Evolutionary conservation across 2,113 vertebrate genomes (phyloP), one percentile per base, ranked within the genome.

Genomic region (Athene noctua): DNA sequence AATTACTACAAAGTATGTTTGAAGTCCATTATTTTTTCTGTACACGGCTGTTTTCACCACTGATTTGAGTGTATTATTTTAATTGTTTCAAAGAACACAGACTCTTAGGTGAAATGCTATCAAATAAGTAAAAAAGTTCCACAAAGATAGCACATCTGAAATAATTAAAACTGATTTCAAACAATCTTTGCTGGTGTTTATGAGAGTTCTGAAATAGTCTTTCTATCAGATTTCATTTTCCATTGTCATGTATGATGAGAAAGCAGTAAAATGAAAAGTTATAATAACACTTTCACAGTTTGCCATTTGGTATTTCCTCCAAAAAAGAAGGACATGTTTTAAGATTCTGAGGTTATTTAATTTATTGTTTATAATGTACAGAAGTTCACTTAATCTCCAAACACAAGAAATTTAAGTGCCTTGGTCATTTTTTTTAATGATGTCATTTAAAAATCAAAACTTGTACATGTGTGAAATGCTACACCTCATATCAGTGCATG

Each of bases 171-270:
- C 15, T 36, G 52, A 86, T 87, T 93, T 96, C 92, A 95, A 70
- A 65, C 22, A 77, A 29, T 27, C 8, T 38, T 89, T 90, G 44
- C 57, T 90, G 58, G 51, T 95, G 23, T 8, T 91, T 88, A 19
- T 8, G 4, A 36, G 26, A 90, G 62, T 68, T 36, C 14, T 73
- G 36, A 90, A 90, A 91, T 25, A 78, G 11, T 78, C 10, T 89
- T 89, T 18, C 40, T 87, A 78, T 18, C 34, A 30, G 13, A 91
- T 90, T 90, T 95, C 26, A 90, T 92, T 97, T 97, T 32, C 58
- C 73, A 34, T 88, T 90, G 23, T 80, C 36, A 46, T 44, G 27
- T 80, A 80, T 66, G 42, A 93, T 20, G 6, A 94, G 21, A 96
- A 95, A 94, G 54, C 29, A 92, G 80, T 90, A 82, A 93, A 86